A percentile compares a stretch with the other conserved stretches of the same genome.
phyloP scores from a whole-genome alignment of 2,888 invertebrate species.

The Acleris holmiana region DNA sequence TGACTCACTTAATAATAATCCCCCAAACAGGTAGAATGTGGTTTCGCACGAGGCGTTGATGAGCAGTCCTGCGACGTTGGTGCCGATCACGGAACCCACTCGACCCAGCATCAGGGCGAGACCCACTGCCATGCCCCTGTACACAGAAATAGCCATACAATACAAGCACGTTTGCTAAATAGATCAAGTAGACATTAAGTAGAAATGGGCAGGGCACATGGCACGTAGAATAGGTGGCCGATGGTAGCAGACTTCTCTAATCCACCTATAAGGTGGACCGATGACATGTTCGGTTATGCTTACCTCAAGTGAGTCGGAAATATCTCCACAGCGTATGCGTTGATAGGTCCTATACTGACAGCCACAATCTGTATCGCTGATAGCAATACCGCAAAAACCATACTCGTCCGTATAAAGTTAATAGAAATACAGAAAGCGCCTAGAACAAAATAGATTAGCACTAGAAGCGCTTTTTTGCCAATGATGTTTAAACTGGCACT shows the following conservation, averaged over 20 bases:
- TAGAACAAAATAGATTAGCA: constrained; percentile 58
- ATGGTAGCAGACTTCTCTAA: too few relatives aligned
- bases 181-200: too few relatives aligned
- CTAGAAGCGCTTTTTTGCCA: constrained; percentile 69
- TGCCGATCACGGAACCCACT: constrained; percentile 85
- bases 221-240: too few relatives aligned
- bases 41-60: constrained; percentile 85
- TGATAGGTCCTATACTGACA: constrained; percentile 71
- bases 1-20: constrained; percentile 73
- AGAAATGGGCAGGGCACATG: too few relatives aligned
- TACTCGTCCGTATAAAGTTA: constrained; percentile 67
- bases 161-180: too few relatives aligned
- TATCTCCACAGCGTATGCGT: constrained; percentile 73
- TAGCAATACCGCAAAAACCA: constrained; percentile 67
- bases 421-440: constrained; percentile 64
- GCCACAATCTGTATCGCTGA: constrained; percentile 67
- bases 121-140: constrained; percentile 86
- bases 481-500: constrained; percentile 67
- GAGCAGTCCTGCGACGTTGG: constrained; percentile 85
- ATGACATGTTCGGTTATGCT: constrained; percentile 15
- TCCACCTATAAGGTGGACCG: too few relatives aligned
- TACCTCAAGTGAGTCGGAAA: constrained; percentile 78
- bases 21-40: constrained; percentile 85
- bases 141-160: constrained; percentile 39
- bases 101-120: constrained; percentile 86